Evolutionary conservation across 2,888 invertebrate genomes (phyloP).

Genomic region (Catocala fraxini): DNA sequence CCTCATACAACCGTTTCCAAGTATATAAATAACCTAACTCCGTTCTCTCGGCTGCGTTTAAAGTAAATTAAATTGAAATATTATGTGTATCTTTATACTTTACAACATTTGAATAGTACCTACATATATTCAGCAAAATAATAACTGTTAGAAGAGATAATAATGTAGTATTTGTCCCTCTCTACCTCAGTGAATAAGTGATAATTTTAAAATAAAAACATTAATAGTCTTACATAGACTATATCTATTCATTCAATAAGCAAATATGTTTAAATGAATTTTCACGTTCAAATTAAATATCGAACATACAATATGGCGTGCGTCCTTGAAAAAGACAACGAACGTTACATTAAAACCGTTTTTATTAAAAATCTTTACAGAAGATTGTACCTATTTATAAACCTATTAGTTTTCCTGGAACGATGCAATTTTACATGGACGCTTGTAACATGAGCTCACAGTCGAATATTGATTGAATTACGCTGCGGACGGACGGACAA

Average conservation of each 20-base stretch:
- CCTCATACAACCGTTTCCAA: constrained; percentile 46
- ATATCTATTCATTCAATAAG: not conserved
- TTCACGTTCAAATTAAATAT: not conserved
- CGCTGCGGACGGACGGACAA: constrained; percentile 25
- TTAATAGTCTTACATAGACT: too few species aligned
- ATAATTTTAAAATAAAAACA: too few species aligned
- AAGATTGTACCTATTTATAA: constrained; percentile 7
- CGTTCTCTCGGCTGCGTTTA: constrained; percentile 44
- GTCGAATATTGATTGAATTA: constrained; percentile 40
- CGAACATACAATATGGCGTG: not conserved
- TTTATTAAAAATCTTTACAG: not conserved
- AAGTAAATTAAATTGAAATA: constrained; percentile 48
- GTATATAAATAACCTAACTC: constrained; percentile 51
- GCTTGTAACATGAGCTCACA: not conserved
- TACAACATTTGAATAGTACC: not conserved
- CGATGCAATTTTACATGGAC: constrained; percentile 23
- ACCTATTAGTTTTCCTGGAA: constrained; percentile 15
- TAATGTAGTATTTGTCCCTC: too few species aligned
- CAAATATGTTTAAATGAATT: not conserved
- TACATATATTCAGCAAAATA: constrained; percentile 8
- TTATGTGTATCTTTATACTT: constrained; percentile 32
- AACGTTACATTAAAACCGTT: constrained; percentile 3
- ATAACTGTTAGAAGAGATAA: too few species aligned
- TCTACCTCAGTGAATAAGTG: too few species aligned
- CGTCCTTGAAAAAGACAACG: not conserved